These are phyloP conservation scores for Troides aeacus DNA, from an alignment of 2,888 invertebrate species.

Conservation along the genomic window DNA sequence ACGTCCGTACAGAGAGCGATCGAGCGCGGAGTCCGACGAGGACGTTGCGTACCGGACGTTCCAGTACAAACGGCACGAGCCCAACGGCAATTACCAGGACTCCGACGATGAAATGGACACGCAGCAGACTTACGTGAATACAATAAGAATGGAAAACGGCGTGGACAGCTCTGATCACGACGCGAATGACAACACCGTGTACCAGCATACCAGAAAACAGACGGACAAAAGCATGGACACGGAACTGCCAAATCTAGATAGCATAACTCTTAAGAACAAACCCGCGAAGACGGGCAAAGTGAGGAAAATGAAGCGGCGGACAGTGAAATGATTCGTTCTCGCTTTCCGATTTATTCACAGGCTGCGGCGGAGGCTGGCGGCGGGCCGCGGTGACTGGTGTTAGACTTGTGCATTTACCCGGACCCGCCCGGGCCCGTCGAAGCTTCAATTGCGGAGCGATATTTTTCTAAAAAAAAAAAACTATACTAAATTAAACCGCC, in stretches of 20 bases:
- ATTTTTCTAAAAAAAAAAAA: slow-evolving; percentile 54
- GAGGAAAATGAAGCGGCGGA: slow-evolving; percentile 62
- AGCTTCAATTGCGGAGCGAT: slow-evolving; percentile 39
- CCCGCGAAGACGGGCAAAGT: slow-evolving; percentile 58
- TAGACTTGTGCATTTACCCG: slow-evolving; percentile 58
- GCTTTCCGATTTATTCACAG: slow-evolving; percentile 70
- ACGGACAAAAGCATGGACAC: slow-evolving; percentile 42
- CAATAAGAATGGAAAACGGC: slow-evolving; percentile 62
- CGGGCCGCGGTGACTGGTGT: slow-evolving; percentile 51
- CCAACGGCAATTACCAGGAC: slow-evolving; percentile 67
- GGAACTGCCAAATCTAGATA: slow-evolving; percentile 63
- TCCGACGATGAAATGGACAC: slow-evolving; percentile 57
- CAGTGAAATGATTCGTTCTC: slow-evolving; percentile 74
- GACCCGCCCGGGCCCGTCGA: slow-evolving; percentile 32
- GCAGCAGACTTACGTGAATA: slow-evolving; percentile 46
- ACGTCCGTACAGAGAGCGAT: slow-evolving; percentile 45
- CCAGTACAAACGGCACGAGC: slow-evolving; percentile 54
- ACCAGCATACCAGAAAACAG: slow-evolving; percentile 33
- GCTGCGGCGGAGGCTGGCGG: slow-evolving; percentile 43
- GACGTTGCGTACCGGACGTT: slow-evolving; percentile 56
- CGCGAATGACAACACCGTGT: slow-evolving; percentile 59
- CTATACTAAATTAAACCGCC: slow-evolving; percentile 38
- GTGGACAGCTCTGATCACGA: slow-evolving; percentile 67
- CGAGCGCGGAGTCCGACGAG: slow-evolving; percentile 62
- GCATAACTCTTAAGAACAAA: slow-evolving; percentile 61